Evolutionary conservation across 1,140 invertebrate species (phyloP).

Genomic region (Musca domestica): DNA sequence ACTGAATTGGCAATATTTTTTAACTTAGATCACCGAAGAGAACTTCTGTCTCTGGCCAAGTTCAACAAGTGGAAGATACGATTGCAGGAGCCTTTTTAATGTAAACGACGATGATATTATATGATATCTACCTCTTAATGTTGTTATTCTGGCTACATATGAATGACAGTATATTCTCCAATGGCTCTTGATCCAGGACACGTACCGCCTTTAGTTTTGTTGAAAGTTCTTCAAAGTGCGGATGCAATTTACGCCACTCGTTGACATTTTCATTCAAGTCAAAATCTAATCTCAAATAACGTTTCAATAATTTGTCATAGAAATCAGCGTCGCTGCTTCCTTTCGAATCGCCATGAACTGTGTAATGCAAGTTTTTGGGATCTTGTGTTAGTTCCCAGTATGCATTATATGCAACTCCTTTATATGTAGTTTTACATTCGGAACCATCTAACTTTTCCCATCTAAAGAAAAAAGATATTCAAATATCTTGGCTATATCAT

Average conservation of each 20-base stretch:
- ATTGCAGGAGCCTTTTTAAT: no score
- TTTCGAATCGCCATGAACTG: slow-evolving; percentile 53
- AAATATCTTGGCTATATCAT: background rate
- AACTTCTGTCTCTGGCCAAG: no score
- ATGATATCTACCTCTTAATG: slow-evolving; percentile 71
- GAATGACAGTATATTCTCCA: slow-evolving; percentile 93
- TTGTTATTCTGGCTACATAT: slow-evolving; percentile 98
- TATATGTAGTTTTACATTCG: slow-evolving; percentile 62
- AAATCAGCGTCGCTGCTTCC: slow-evolving; percentile 38
- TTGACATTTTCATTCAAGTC: slow-evolving; percentile 69
- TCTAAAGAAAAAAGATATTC: slow-evolving; percentile 27
- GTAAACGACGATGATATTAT: no score
- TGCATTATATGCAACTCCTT: slow-evolving; percentile 68
- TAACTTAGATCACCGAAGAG: no score
- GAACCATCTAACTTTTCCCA: slow-evolving; percentile 34
- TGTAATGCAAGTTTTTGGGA: slow-evolving; percentile 63
- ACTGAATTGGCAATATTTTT: no score
- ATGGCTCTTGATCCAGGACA: slow-evolving; percentile 86
- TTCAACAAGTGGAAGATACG: no score
- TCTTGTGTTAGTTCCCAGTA: slow-evolving; percentile 75
- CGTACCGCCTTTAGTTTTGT: slow-evolving; percentile 77
- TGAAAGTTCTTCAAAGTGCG: slow-evolving; percentile 69
- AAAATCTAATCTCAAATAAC: slow-evolving; percentile 72
- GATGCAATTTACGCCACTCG: slow-evolving; percentile 73
- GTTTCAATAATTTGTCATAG: slow-evolving; percentile 57